These are phyloP conservation scores for Atherix ibis DNA, from an alignment of 2,888 invertebrate species.

Conservation along the genomic window DNA sequence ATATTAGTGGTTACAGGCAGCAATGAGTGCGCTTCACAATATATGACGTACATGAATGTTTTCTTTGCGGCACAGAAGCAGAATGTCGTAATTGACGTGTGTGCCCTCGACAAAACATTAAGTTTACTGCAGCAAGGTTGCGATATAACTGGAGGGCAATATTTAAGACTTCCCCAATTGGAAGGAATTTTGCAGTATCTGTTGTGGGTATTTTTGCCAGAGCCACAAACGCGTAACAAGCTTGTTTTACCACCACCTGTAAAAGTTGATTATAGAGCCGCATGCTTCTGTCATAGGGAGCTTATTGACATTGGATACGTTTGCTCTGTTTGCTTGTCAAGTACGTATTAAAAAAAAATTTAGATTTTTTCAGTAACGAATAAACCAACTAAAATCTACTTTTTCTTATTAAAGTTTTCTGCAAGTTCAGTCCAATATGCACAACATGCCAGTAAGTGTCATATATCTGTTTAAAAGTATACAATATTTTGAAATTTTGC, in stretches of 20 bases:
- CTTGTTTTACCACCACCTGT: conserved; percentile 77
- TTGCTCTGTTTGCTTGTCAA: conserved; percentile 92
- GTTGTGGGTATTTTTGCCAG: conserved; percentile 84
- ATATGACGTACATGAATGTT: conserved; percentile 97
- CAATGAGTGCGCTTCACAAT: conserved; percentile 82
- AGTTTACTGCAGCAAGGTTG: conserved; percentile 89
- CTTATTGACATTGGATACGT: conserved; percentile 93
- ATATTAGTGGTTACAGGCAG: conserved; percentile 80
- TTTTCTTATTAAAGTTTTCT: conserved; percentile 55
- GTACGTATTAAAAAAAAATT: conserved; percentile 36
- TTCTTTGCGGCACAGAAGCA: conserved; percentile 89
- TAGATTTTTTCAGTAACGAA: not conserved
- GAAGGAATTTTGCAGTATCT: conserved; percentile 47
- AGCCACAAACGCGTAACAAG: conserved; percentile 60
- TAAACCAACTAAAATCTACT: not conserved
- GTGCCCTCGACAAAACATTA: conserved; percentile 78
- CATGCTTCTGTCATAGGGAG: conserved; percentile 94
- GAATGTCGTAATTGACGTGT: conserved; percentile 81
- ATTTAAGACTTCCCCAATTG: conserved; percentile 74
- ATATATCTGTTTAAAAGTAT: conserved; percentile 6
- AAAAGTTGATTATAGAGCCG: conserved; percentile 90
- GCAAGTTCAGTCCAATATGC: conserved; percentile 58
- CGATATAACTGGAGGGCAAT: conserved; percentile 89
- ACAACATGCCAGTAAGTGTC: conserved; percentile 59
- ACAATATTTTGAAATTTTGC: conserved; percentile 9